Percentiles rank a stretch among this genome's conserved stretches.
Evolutionary conservation across 2,113 vertebrate species (phyloP).

Genomic region (Ptyas mucosa): DNA sequence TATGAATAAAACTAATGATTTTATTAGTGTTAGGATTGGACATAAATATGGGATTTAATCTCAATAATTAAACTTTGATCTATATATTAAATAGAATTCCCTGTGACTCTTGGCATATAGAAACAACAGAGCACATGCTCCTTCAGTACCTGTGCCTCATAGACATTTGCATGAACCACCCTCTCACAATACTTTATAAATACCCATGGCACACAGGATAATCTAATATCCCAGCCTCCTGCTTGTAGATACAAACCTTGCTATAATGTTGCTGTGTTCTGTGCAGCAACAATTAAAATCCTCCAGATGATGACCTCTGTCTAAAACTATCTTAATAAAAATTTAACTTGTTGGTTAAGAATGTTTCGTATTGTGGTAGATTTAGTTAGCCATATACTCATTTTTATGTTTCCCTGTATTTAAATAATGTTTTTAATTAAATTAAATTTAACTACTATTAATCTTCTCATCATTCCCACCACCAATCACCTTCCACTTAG

Average conservation of each 20-base stretch:
- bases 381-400: neutral
- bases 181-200: neutral
- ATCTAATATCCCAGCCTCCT: neutral
- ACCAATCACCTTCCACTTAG: too few relatives aligned
- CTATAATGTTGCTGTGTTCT: neutral
- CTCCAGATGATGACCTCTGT: neutral
- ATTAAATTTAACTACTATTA: too few relatives aligned
- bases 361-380: neutral
- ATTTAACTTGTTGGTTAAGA: neutral
- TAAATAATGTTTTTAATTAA: neutral
- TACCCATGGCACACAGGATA: neutral
- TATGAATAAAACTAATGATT: neutral
- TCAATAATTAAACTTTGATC: neutral
- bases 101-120: neutral
- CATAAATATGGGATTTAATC: neutral
- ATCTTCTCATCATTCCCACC: too few relatives aligned
- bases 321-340: neutral
- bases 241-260: neutral
- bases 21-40: neutral
- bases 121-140: neutral
- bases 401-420: neutral
- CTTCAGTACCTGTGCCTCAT: neutral
- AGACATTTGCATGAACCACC: neutral
- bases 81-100: neutral
- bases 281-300: neutral